phyloP scores from a whole-genome alignment of 2,113 vertebrate genomes.

The Ictalurus furcatus region DNA sequence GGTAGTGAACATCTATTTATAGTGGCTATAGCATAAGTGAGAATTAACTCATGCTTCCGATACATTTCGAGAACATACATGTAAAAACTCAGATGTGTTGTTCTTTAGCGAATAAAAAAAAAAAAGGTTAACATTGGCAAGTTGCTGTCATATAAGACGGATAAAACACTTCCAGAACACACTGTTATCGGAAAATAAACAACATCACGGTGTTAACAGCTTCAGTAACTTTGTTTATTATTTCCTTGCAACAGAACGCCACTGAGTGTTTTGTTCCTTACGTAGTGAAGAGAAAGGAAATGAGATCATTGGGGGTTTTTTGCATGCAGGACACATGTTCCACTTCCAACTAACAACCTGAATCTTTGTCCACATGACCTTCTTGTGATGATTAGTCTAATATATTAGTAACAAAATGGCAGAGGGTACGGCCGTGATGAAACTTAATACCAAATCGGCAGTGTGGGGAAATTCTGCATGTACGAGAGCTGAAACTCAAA shows the following conservation, averaged over 20 bases:
- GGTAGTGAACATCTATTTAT: neutral
- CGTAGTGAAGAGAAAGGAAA: neutral
- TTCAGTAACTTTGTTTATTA: neutral
- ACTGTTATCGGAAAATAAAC: too few relatives aligned
- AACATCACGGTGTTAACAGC: neutral
- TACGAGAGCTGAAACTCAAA: neutral
- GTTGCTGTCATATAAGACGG: neutral
- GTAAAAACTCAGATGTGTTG: neutral
- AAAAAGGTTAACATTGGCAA: neutral
- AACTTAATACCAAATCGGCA: neutral
- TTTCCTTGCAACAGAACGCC: neutral
- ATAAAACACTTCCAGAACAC: neutral
- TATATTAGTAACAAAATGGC: neutral
- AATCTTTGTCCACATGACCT: neutral
- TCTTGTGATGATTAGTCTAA: neutral
- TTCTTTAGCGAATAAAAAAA: neutral
- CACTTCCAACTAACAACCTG: neutral
- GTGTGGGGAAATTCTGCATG: neutral
- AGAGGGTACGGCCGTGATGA: neutral
- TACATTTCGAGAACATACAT: neutral
- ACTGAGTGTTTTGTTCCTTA: neutral
- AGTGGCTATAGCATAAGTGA: neutral
- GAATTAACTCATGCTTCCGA: too few relatives aligned
- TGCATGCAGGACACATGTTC: too few relatives aligned
- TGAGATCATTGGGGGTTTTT: neutral